Conservation (phyloP, 1,140 invertebrate species). For the Hylyphantes graminicola region DNA sequence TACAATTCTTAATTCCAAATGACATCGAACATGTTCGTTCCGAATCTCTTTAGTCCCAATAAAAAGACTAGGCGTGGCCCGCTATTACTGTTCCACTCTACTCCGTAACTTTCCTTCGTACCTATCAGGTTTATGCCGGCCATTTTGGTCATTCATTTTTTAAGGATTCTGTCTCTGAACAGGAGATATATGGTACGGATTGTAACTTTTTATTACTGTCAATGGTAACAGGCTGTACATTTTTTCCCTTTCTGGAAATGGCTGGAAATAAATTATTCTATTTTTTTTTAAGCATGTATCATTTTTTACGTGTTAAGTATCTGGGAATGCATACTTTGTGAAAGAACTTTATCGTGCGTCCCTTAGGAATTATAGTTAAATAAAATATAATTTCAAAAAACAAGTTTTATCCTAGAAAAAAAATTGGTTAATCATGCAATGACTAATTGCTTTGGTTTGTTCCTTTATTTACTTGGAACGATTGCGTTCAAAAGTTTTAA, state of each 20-base stretch:
- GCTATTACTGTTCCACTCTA: not conserved
- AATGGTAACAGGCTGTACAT: slow-evolving; percentile 13
- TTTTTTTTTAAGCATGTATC: no score
- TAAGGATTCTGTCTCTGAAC: slow-evolving; percentile 36
- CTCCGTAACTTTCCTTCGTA: slow-evolving; percentile 15
- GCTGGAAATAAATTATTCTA: not conserved
- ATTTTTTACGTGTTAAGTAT: no score
- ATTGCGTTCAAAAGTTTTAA: no score
- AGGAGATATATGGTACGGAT: slow-evolving; percentile 41
- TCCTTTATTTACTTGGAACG: no score
- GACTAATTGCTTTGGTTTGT: no score
- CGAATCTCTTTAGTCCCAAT: slow-evolving; percentile 45
- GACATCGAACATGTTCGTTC: slow-evolving; percentile 41
- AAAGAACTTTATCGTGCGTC: no score
- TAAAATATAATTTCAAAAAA: no score
- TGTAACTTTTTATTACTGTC: slow-evolving; percentile 47
- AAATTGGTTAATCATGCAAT: no score
- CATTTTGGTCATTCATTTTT: slow-evolving; percentile 51
- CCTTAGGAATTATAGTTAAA: no score
- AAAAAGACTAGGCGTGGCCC: slow-evolving; percentile 52
- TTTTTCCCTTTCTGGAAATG: slow-evolving; percentile 27
- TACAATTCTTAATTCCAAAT: slow-evolving; percentile 55
- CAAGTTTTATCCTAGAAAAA: no score
- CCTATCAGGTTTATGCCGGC: slow-evolving; percentile 40
- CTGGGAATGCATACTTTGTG: no score